A percentile compares a stretch with the other conserved stretches of the same genome.
Conservation (phyloP, 2,888 invertebrate species). For the Latrodectus elegans region DNA sequence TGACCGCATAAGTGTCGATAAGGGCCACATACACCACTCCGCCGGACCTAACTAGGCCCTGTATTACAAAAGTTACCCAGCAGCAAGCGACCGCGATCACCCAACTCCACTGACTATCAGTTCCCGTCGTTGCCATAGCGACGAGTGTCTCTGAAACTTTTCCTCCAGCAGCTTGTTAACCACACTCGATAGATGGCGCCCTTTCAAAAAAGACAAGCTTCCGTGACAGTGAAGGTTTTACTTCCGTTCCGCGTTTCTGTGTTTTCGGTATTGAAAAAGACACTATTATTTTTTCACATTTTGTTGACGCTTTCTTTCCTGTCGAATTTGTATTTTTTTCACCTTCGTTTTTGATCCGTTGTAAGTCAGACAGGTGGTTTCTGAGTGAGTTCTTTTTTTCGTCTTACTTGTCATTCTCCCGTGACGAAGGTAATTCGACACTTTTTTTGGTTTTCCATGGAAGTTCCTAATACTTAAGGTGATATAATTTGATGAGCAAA, state of each 20-base stretch:
- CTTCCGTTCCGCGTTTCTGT: background rate
- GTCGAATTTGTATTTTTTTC: background rate
- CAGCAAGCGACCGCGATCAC: slow-evolving; percentile 69
- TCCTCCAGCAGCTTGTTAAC: background rate
- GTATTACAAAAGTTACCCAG: slow-evolving; percentile 69
- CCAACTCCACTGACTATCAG: slow-evolving; percentile 70
- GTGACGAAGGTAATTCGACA: no score
- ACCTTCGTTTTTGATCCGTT: slow-evolving; percentile 11
- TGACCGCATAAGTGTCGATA: slow-evolving; percentile 56
- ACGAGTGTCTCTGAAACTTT: slow-evolving; percentile 22
- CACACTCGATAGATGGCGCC: slow-evolving; percentile 13
- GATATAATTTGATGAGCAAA: no score
- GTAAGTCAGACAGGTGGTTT: no score
- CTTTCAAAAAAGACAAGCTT: background rate
- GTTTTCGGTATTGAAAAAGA: background rate
- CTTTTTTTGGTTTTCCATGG: no score
- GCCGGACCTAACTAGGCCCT: slow-evolving; percentile 68
- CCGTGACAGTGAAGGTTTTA: background rate
- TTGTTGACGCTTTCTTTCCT: background rate
- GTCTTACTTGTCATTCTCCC: no score
- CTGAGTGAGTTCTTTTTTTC: no score
- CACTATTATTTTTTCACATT: background rate
- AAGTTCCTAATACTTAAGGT: no score
- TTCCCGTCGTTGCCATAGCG: slow-evolving; percentile 31
- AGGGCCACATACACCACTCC: slow-evolving; percentile 70